Evolutionary conservation across 2,797 vertebrate species (phyloP).

Genomic region (Gallinago stenura): DNA sequence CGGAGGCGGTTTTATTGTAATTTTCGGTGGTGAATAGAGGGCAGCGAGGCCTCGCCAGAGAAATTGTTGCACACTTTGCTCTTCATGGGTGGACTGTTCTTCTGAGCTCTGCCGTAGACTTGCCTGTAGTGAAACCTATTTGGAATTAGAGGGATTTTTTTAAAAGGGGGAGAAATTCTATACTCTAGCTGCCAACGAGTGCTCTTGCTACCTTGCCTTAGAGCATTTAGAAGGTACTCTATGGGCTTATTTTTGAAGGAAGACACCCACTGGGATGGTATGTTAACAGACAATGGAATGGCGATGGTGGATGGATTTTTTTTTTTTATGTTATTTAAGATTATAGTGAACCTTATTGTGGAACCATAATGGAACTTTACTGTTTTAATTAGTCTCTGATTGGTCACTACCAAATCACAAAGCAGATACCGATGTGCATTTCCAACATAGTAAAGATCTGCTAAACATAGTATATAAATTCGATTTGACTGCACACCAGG

Average conservation of each 20-base stretch:
- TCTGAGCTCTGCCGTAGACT: slow-evolving; percentile 57
- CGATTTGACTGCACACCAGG: not conserved
- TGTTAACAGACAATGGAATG: not conserved
- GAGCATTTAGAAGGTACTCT: slow-evolving; percentile 64
- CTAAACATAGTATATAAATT: not conserved
- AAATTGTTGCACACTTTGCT: slow-evolving; percentile 56
- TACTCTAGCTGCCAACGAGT: slow-evolving; percentile 4
- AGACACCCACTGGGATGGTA: not conserved
- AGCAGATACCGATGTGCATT: not conserved
- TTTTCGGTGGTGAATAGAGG: slow-evolving; percentile 53
- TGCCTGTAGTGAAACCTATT: slow-evolving; percentile 35
- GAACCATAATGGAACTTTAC: not conserved
- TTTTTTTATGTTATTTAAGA: not conserved
- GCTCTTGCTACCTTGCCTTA: slow-evolving; percentile 52
- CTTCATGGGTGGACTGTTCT: slow-evolving; percentile 53
- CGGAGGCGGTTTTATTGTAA: slow-evolving; percentile 21
- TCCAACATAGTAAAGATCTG: slow-evolving; percentile 21
- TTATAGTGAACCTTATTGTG: not conserved
- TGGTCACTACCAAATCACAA: not conserved
- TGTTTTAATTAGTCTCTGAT: not conserved
- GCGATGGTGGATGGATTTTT: not conserved
- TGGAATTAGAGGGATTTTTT: slow-evolving; percentile 39
- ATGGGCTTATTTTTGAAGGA: slow-evolving; percentile 40
- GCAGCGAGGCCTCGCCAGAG: slow-evolving; percentile 46
- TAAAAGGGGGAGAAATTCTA: not conserved